Conservation (phyloP, 2,797 vertebrate species). For the Chelon labrosus region DNA sequence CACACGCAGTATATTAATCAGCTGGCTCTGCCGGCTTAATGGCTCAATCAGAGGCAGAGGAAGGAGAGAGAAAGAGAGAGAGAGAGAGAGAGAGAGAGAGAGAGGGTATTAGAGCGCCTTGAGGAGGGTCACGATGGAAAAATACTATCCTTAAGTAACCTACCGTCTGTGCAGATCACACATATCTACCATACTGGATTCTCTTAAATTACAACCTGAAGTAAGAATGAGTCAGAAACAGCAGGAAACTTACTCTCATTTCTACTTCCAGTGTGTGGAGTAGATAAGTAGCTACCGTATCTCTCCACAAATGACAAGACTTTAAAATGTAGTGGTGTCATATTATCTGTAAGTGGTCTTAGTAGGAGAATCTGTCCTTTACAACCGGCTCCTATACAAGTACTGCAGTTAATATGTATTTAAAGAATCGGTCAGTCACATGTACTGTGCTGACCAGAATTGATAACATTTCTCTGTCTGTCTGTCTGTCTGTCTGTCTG, state of each 20-base stretch:
- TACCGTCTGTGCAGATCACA: constrained; percentile 6
- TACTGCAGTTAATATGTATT: neutral
- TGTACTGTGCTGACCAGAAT: too few relatives aligned
- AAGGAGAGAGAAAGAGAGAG: constrained; percentile 45
- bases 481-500: too few relatives aligned
- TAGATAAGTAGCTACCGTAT: constrained; percentile 6
- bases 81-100: too few relatives aligned
- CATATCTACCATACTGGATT: constrained; percentile 12
- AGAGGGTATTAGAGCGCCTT: constrained; percentile 46
- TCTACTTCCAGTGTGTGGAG: constrained; percentile 1
- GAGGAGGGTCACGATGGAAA: constrained; percentile 36
- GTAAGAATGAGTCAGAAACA: constrained; percentile 1
- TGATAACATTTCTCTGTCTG: too few relatives aligned
- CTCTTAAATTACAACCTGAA: constrained; percentile 14
- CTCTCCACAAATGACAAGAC: constrained; percentile 2
- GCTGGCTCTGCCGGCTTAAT: constrained; percentile 68
- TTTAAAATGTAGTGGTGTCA: neutral
- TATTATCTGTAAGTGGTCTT: neutral
- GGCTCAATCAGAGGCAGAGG: constrained; percentile 66
- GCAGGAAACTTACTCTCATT: neutral
- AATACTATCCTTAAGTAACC: constrained; percentile 58
- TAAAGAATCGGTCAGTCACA: neutral
- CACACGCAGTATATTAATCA: constrained; percentile 80
- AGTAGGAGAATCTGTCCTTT: neutral
- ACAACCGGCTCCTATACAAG: neutral